A percentile compares a stretch with the other conserved stretches of the same genome.
Evolutionary conservation across 2,797 vertebrate species (phyloP).

Genomic region (Pangasius krempfi): DNA sequence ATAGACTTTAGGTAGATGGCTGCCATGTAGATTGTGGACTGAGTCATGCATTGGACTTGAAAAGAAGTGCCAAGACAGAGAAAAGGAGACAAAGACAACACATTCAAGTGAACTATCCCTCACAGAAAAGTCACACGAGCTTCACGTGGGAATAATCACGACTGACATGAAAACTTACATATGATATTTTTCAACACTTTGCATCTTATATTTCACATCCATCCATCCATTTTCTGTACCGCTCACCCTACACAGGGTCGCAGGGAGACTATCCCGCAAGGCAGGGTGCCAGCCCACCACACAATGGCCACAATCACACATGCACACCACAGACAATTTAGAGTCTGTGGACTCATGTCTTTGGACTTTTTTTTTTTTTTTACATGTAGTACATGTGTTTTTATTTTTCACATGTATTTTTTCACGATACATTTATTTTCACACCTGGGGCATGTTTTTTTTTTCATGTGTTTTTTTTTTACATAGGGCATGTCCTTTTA

Average conservation of each 20-base stretch:
- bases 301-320: too few species aligned
- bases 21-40: constrained; percentile 47
- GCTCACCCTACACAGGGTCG: too few species aligned
- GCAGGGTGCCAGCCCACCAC: too few species aligned
- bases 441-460: neutral
- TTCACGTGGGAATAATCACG: neutral
- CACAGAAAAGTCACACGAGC: neutral
- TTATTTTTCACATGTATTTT: neutral
- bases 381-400: neutral
- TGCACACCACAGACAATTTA: too few species aligned
- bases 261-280: too few species aligned
- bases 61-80: constrained; percentile 48
- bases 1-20: constrained; percentile 56
- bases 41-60: constrained; percentile 60
- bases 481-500: neutral
- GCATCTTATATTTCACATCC: neutral
- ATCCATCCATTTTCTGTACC: too few species aligned
- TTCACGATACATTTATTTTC: neutral
- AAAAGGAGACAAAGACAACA: constrained; percentile 14
- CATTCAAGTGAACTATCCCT: neutral
- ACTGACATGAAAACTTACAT: neutral
- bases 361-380: too few species aligned
- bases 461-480: neutral
- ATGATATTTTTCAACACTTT: neutral
- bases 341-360: too few species aligned